A percentile compares a stretch with the other conserved stretches of the same genome.
Evolutionary conservation across 2,888 invertebrate genomes (phyloP).

Genomic region (Torymus auratus): DNA sequence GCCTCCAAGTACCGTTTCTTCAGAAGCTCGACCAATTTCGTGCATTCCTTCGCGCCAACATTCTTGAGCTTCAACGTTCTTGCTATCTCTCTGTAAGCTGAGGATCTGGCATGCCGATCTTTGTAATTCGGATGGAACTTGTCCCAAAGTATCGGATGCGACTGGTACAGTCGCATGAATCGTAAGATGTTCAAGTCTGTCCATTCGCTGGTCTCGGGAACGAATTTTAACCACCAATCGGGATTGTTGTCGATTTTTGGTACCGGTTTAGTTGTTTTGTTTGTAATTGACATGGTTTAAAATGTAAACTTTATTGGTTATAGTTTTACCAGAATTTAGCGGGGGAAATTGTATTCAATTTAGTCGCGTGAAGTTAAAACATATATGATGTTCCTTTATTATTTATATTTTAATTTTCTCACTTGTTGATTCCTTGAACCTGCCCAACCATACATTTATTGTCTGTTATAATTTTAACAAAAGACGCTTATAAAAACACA

Average conservation of each 20-base stretch:
- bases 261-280: not conserved
- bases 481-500: no score
- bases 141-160: constrained; percentile 53
- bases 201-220: constrained; percentile 39
- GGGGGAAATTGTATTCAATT: not conserved
- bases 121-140: constrained; percentile 3
- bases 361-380: not conserved
- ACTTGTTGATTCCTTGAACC: no score
- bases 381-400: not conserved
- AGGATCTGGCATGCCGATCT: constrained; percentile 15
- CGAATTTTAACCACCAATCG: constrained; percentile 45
- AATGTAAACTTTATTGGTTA: not conserved
- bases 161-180: constrained; percentile 48
- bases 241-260: not conserved
- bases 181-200: constrained; percentile 56
- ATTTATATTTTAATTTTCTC: not conserved
- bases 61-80: constrained; percentile 35
- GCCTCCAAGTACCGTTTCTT: constrained; percentile 43
- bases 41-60: constrained; percentile 33
- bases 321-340: not conserved
- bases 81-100: constrained; percentile 45
- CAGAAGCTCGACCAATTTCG: constrained; percentile 40
- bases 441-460: no score
- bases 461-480: no score
- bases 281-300: constrained; percentile 11